phyloP scores from a whole-genome alignment of 1,140 invertebrate genomes.

The Tetramorium alpestre region DNA sequence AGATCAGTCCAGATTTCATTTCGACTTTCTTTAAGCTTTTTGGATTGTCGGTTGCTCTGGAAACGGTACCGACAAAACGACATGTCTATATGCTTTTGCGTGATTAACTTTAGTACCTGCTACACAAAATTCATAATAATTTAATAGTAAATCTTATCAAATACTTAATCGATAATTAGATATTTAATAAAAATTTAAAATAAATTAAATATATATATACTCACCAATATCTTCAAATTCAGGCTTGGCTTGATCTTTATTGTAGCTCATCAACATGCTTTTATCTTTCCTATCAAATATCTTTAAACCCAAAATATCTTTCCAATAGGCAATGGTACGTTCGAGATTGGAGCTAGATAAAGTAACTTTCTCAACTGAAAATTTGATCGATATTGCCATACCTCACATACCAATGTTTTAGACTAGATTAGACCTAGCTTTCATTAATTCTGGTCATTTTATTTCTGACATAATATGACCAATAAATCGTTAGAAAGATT shows the following conservation, averaged over 20 bases:
- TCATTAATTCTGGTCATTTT: no score
- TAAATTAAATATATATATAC: slow-evolving; percentile 15
- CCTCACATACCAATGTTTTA: no score
- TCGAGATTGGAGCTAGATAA: slow-evolving; percentile 92
- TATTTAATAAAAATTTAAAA: background rate
- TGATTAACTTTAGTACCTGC: slow-evolving; percentile 90
- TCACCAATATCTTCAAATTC: slow-evolving; percentile 91
- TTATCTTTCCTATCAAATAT: slow-evolving; percentile 88
- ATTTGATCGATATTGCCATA: no score
- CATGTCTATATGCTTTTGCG: slow-evolving; percentile 97
- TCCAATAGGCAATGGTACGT: slow-evolving; percentile 94
- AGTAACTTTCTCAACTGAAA: slow-evolving; percentile 91
- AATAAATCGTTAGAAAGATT: no score
- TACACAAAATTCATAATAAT: background rate
- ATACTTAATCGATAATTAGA: slow-evolving; percentile 1
- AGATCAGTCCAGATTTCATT: slow-evolving; percentile 94
- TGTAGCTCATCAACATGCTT: slow-evolving; percentile 90
- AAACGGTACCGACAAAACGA: slow-evolving; percentile 96
- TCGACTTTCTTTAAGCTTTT: slow-evolving; percentile 88
- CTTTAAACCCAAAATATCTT: slow-evolving; percentile 91
- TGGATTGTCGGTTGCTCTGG: slow-evolving; percentile 91
- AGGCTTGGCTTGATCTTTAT: slow-evolving; percentile 91
- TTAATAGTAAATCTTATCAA: slow-evolving; percentile 48
- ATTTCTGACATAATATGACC: no score
- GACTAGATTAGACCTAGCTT: no score